A percentile compares a stretch with the other conserved stretches of the same genome.
phyloP scores from a whole-genome alignment of 2,888 invertebrate species.

The Caenorhabditis plicata region DNA sequence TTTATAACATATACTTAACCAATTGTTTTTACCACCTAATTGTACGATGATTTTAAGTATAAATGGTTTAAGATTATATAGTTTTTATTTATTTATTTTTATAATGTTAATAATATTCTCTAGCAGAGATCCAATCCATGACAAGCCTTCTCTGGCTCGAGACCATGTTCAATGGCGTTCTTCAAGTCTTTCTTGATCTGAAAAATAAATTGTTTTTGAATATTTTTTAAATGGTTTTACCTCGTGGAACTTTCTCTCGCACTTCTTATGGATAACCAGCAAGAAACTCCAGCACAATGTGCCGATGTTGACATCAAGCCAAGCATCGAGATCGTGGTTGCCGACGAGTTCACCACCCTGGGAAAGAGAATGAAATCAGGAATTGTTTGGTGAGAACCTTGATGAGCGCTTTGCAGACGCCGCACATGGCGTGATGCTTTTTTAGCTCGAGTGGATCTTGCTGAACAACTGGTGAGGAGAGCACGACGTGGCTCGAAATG shows the following conservation, averaged over 20 bases:
- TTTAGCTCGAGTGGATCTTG: constrained; percentile 24
- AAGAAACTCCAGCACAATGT: constrained; percentile 27
- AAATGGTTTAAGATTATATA: no score
- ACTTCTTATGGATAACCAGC: constrained; percentile 25
- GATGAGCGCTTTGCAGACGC: constrained; percentile 27
- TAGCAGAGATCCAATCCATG: constrained; percentile 28
- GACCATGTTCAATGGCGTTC: constrained; percentile 29
- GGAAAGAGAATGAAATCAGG: not conserved
- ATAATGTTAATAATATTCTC: constrained; percentile 2
- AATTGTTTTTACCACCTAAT: no score
- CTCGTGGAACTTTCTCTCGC: constrained; percentile 25
- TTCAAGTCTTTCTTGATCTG: constrained; percentile 31
- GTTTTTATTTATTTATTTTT: constrained; percentile 4
- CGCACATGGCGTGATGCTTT: constrained; percentile 29
- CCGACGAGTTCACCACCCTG: constrained; percentile 32
- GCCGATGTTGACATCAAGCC: constrained; percentile 33
- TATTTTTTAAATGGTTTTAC: no score
- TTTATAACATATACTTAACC: no score
- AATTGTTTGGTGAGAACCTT: constrained; percentile 3
- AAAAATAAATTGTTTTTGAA: no score
- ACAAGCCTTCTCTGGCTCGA: constrained; percentile 28
- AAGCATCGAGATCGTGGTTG: constrained; percentile 26
- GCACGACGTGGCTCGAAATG: no score
- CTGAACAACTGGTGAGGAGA: constrained; percentile 13
- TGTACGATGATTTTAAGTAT: no score